Base-by-base conservation (phyloP, 1,140 invertebrate genomes). In the Parapsyche elsis region DNA sequence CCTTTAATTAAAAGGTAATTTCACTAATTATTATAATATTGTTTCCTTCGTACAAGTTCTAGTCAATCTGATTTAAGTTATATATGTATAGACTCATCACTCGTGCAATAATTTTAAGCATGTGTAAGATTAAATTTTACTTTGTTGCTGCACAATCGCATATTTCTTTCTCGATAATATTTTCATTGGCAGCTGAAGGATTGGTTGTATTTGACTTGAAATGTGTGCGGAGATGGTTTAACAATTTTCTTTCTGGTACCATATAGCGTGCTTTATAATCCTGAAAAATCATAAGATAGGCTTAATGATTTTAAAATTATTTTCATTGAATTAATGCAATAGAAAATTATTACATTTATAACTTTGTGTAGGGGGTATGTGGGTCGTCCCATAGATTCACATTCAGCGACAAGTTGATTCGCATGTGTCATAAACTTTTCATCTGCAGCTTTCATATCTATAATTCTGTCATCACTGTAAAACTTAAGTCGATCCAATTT, bases 401-500 rank as follows among this genome's bases (percentile, higher is more conserved):
- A 86, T 82, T 88, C 88, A 14, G 82, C 71, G 19, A 87, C 53
- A 21, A 89, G 84, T 24, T 80, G 78, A 44, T 57, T 81, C 5
- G 84, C 87, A 82, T 86, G 85, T 16, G 81, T 80, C 46, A 88
- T 84, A 82, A 87, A 83, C 70, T 85, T 83, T 78, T 85, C 83
- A 84, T 89, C 87, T 0, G 85, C 86, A n/a, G 78, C 85, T 5
- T 88, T 84, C 79, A 87, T 81, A 70, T 86, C 85, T 45, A 70
- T 21, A 82, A 85, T 83, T 7, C 86, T 86, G 67, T 85, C 83
- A 71, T 84, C 85, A 21, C 86, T 86, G 84, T 88, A 88, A 84
- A 88, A 89, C 80, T 86, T 78, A 4, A 85, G 84, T 26, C 79
- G 83, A 23, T 87, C 88, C 0, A 85, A 86, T 0, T 80, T 82